Evolutionary conservation across 2,797 vertebrate species (phyloP).

Genomic region (Meda fulgida): DNA sequence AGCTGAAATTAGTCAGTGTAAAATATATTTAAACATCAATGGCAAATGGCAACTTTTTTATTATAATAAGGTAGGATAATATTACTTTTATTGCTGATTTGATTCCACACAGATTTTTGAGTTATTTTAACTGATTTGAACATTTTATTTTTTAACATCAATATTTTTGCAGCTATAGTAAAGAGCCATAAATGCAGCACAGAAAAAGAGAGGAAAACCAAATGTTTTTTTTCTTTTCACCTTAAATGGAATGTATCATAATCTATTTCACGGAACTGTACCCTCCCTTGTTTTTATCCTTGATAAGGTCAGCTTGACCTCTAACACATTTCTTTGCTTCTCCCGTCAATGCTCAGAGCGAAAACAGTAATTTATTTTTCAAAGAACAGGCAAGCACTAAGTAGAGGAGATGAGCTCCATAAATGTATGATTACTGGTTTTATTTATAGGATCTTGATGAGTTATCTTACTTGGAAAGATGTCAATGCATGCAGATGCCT

Average conservation of each 20-base stretch:
- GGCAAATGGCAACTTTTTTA: not conserved
- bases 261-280: conserved; percentile 13
- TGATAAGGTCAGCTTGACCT: conserved; percentile 28
- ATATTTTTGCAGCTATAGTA: not conserved
- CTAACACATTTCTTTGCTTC: not conserved
- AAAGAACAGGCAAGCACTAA: conserved; percentile 1
- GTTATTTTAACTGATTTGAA: not conserved
- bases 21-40: not conserved
- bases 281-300: conserved; percentile 7
- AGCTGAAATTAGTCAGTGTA: conserved; percentile 22
- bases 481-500: conserved; percentile 2
- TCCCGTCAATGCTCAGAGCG: not conserved
- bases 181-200: conserved; percentile 1
- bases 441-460: conserved; percentile 54
- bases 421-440: conserved; percentile 42
- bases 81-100: not conserved
- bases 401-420: conserved; percentile 5
- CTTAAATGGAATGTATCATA: conserved; percentile 17
- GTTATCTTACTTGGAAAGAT: conserved; percentile 40
- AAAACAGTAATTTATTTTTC: conserved; percentile 14
- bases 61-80: not conserved
- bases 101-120: not conserved
- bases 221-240: not conserved
- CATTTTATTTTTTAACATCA: not conserved
- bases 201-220: not conserved